These are phyloP conservation scores for Urocynchramus pylzowi DNA, from an alignment of 2,113 vertebrate species.

Conservation along the genomic window DNA sequence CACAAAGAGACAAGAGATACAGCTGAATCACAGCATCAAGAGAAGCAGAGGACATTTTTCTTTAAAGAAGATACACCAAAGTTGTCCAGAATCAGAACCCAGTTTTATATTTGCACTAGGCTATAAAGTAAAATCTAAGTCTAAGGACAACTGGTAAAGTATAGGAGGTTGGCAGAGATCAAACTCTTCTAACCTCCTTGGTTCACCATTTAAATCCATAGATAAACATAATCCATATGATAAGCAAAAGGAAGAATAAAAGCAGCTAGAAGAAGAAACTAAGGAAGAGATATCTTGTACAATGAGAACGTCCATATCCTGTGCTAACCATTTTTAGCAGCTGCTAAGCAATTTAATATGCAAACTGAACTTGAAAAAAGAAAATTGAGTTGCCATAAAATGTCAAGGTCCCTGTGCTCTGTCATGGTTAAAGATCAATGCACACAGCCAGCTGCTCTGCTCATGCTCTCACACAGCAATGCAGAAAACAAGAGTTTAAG, in stretches of 20 bases:
- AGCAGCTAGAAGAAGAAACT: background rate
- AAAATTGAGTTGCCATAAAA: background rate
- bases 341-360: background rate
- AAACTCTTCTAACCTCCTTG: background rate
- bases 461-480: background rate
- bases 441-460: accelerated
- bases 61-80: background rate
- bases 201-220: background rate
- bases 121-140: background rate
- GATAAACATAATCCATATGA: background rate
- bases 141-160: background rate
- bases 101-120: background rate
- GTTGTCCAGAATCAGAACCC: background rate
- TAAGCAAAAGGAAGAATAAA: background rate
- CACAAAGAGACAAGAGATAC: background rate
- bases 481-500: background rate
- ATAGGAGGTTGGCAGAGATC: background rate
- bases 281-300: background rate
- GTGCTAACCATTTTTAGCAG: background rate
- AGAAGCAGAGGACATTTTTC: background rate
- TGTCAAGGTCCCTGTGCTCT: background rate
- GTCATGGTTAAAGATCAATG: accelerated
- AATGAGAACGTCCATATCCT: background rate
- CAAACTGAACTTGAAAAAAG: background rate
- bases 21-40: background rate